Evolutionary conservation across 2,113 vertebrate species (phyloP).

Genomic region (Suricata suricatta): DNA sequence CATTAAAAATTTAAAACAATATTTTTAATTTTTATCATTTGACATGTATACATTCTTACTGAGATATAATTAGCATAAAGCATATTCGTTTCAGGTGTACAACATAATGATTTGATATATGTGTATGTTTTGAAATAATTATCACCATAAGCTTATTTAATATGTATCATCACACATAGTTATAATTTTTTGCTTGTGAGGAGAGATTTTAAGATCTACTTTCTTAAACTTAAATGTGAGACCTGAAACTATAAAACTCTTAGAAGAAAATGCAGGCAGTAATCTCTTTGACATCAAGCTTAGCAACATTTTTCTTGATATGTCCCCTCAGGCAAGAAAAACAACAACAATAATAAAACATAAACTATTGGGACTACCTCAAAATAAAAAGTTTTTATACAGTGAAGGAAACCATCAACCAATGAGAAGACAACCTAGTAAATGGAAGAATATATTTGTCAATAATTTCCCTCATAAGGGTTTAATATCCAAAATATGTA

Average conservation of each 20-base stretch:
- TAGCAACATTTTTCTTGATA: background rate
- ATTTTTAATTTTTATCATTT: background rate
- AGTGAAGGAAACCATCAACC: background rate
- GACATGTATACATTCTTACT: background rate
- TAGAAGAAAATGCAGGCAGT: background rate
- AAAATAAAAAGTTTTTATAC: background rate
- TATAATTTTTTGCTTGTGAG: background rate
- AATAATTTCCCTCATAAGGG: background rate
- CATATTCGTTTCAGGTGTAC: background rate
- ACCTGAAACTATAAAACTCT: background rate
- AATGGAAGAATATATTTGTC: background rate
- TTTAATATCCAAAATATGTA: background rate
- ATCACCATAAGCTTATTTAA: background rate
- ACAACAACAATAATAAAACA: background rate
- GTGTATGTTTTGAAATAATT: background rate
- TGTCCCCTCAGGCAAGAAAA: background rate
- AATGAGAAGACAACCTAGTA: background rate
- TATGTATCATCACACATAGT: background rate
- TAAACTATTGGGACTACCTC: background rate
- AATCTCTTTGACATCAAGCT: background rate
- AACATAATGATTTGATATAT: background rate
- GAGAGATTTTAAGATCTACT: background rate
- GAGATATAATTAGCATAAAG: background rate
- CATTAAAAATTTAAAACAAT: too few relatives aligned
- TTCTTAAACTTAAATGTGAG: background rate